Evolutionary conservation across 2,888 invertebrate species (phyloP), one percentile per base, ranked within the genome.

Genomic region (Ischnura elegans): DNA sequence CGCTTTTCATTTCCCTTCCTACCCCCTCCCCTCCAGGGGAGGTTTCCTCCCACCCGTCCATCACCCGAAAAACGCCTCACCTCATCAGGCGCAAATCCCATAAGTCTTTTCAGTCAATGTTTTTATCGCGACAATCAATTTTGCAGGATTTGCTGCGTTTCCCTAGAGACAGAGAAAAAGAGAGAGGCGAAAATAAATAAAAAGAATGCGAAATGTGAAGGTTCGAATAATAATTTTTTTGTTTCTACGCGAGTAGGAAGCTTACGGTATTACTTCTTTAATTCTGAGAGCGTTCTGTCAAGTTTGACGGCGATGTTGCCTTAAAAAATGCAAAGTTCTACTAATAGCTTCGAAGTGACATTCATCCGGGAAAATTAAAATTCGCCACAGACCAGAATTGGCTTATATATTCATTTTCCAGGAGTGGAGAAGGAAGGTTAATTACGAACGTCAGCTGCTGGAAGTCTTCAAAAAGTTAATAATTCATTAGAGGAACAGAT

Each of bases 101-200:
- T 90, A 61, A 43, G 51, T 55, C 61, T 61, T 51, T 90, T 43
- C 66, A 90, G 66, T 61, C 90, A 43, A 66, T 66, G 66, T 43
- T 90, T 90, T 90, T 90, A 90, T 90, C 90, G 55, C 61, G 43
- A 43, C 90, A 90, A 90, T 90, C 90, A 90, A 66, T 90, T 43
- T 90, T n/a, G 66, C 61, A 90, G 90, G 61, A 66, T 90, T 90
- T 90, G 43, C 43, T 76, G 21, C 25, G 10, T 51, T 61, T 90
- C 90, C 19, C n/a, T n/a, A n/a, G n/a, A n/a, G n/a, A n/a, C n/a
- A n/a, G 55, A 55, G 43, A 19, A 42, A 90, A 43, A 90, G 45
- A 66, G 25, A 43, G 13, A 86, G 25, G n/a, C n/a, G n/a, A n/a
- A n/a, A n/a, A n/a, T n/a, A n/a, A n/a, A n/a, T n/a, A n/a, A n/a